Base-by-base conservation (phyloP, 2,113 vertebrate species). In the Indicator maculatus region DNA sequence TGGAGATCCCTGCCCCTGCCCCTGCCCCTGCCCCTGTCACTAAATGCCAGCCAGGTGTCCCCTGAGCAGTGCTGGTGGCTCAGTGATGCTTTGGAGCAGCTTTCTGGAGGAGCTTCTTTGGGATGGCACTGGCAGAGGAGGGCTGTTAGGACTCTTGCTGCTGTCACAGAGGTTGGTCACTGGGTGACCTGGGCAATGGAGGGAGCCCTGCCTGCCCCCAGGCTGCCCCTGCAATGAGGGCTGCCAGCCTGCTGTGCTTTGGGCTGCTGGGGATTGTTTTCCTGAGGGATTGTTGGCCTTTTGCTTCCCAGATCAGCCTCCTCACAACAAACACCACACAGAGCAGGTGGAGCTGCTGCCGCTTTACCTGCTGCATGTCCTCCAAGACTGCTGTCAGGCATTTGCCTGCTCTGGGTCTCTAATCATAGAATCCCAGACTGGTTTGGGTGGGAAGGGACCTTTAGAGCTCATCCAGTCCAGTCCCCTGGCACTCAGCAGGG, bases 41-140 rank as follows among this genome's bases (percentile, higher is more conserved):
- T 83, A 4, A 11, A 6, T 77, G 83, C 1, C 5, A 18, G 11
- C 19, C 3, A 39, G 20, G 45, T 3, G 1, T 12, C 27, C 28
- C 28, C 13, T 2, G 11, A 21, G 58, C 39, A 19, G 3, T 3
- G 3, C 44, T 47, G 38, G 14, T 76, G 36, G 61, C 19, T 0
- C 7, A 4, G 1, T 1, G 12, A 23, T 31, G 11, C 45, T 36
- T 36, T 36, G 36, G 36, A 9, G 26, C 45, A 30, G 90, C 74
- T 63, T 58, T 55, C 41, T 53, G 47, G 61, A 36, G 61, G 38
- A 39, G 50, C 76, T 33, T 66, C 5, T 74, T 38, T 3, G 33
- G 38, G 39, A 3, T 75, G 8, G 36, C 9, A 2, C 55, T 38
- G 65, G 10, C 70, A n/a, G 61, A 8, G 21, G 73, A 71, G 59